Evolutionary conservation across 2,113 vertebrate species (phyloP).

Genomic region (Crotalus viridis): DNA sequence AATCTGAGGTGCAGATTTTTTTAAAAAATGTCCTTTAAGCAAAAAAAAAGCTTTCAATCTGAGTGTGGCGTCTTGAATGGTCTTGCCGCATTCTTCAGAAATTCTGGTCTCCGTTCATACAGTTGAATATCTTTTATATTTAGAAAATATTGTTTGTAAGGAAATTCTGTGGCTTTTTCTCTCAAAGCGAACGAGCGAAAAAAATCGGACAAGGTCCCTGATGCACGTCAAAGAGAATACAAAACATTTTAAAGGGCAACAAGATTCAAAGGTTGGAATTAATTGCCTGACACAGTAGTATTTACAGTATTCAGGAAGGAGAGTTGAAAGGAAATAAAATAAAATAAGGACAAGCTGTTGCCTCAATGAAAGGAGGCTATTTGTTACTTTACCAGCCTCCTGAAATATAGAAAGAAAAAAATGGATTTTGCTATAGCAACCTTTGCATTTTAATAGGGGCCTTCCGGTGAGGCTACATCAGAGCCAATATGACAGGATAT

Average conservation of each 20-base stretch:
- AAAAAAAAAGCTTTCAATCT: not conserved
- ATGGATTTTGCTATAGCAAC: constrained; percentile 64
- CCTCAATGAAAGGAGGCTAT: constrained; percentile 56
- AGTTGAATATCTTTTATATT: constrained; percentile 18
- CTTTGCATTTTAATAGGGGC: constrained; percentile 50
- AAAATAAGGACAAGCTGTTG: constrained; percentile 33
- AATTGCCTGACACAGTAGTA: not conserved
- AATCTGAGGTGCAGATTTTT: not conserved
- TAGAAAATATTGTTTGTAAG: constrained; percentile 22
- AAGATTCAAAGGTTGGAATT: not conserved
- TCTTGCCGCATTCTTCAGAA: constrained; percentile 9
- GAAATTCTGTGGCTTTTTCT: constrained; percentile 18
- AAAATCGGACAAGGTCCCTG: constrained; percentile 19
- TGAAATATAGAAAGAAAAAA: constrained; percentile 33
- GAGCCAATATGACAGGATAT: constrained; percentile 13
- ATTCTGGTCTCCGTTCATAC: not conserved
- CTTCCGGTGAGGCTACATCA: constrained; percentile 40
- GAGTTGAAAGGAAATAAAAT: not conserved
- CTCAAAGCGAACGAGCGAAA: not conserved
- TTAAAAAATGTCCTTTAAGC: not conserved
- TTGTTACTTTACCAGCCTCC: constrained; percentile 45
- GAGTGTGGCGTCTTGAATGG: not conserved
- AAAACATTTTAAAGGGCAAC: constrained; percentile 13
- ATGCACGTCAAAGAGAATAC: not conserved
- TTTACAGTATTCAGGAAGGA: constrained; percentile 6